A percentile compares a stretch with the other conserved stretches of the same genome.
These are phyloP conservation scores for Drosophila rhopaloa DNA, from an alignment of 1,140 invertebrate genomes.

Conservation along the genomic window DNA sequence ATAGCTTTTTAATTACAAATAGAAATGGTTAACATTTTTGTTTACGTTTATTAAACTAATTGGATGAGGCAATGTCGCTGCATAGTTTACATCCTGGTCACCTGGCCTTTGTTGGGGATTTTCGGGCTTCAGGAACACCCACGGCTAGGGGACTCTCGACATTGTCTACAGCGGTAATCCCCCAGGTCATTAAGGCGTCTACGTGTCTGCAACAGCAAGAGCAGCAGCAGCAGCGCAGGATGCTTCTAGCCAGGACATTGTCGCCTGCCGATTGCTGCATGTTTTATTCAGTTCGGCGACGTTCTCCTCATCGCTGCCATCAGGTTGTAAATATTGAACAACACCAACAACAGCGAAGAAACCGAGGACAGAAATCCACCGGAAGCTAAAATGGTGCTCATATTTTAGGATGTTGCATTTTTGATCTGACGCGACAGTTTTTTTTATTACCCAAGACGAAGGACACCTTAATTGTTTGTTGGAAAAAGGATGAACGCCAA, in stretches of 20 bases:
- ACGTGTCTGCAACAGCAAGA: slow-evolving; percentile 63
- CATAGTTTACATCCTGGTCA: slow-evolving; percentile 21
- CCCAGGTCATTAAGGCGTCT: slow-evolving; percentile 76
- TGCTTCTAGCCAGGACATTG: slow-evolving; percentile 37
- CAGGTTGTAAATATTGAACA: slow-evolving; percentile 72
- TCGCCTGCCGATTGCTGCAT: slow-evolving; percentile 73
- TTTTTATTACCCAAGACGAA: slow-evolving; percentile 46
- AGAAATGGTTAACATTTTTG: slow-evolving; percentile 51
- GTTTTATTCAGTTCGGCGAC: slow-evolving; percentile 68
- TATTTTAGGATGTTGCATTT: slow-evolving; percentile 65
- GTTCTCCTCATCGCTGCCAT: slow-evolving; percentile 33
- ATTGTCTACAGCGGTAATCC: slow-evolving; percentile 68
- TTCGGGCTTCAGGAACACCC: slow-evolving; percentile 24
- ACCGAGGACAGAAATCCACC: slow-evolving; percentile 34
- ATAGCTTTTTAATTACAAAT: slow-evolving; percentile 73
- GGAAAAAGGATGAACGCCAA: slow-evolving; percentile 18
- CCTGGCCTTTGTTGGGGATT: slow-evolving; percentile 14
- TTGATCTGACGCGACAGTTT: slow-evolving; percentile 63
- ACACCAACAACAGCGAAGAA: slow-evolving; percentile 40
- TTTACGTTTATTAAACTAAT: slow-evolving; percentile 66
- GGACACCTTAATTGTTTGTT: slow-evolving; percentile 50
- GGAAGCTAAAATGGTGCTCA: slow-evolving; percentile 54
- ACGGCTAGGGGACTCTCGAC: slow-evolving; percentile 9
- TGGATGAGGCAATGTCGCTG: slow-evolving; percentile 34
- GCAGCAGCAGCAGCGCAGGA: slow-evolving; percentile 31